Base-by-base conservation (phyloP, 2,888 invertebrate genomes). In the Tetramorium bicarinatum region DNA sequence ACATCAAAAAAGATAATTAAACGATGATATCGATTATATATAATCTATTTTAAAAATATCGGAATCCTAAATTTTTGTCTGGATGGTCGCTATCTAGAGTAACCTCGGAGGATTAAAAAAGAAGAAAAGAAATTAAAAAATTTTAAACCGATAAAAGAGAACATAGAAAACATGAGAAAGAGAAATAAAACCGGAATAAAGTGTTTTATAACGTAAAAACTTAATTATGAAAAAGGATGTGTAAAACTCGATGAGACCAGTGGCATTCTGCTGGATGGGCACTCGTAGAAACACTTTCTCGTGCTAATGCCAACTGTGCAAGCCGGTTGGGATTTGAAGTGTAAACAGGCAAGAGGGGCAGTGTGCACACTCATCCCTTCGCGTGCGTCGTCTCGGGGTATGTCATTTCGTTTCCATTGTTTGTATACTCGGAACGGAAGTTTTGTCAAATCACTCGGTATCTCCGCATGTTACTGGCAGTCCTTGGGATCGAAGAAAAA, bases 381-480 rank as follows among this genome's bases (percentile, higher is more conserved):
- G 64, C 9, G 49, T n/a, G 52, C 62, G n/a, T 66, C 61, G 62
- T 67, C 64, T 74, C 61, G n/a, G 52, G 89, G 84, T 87, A 84
- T 64, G 0, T 83, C 82, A 87, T 81, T 88, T 80, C 29, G 49
- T 61, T 49, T 49, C 41, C 59, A 82, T 64, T 88, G 83, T 88
- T 88, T 88, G 74, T 72, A 52, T 61, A 34, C 56, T 52, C 9
- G 18, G 1, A 83, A 83, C 87, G 86, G 87, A 88, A 85, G 84
- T 87, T 77, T 82, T 85, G 67, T 81, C 54, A 79, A 81, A 84
- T 86, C 80, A 15, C 72, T 79, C 54, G 25, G 75, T 59, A 47
- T 44, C 54, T 59, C 41, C 62, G 47, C 61, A 41, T 66, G 52
- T 87, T 61, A 52, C n/a, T 61, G 18, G 18, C 18, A 25, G 6